Conservation (phyloP, 2,797 vertebrate species). For the Anabas testudineus region DNA sequence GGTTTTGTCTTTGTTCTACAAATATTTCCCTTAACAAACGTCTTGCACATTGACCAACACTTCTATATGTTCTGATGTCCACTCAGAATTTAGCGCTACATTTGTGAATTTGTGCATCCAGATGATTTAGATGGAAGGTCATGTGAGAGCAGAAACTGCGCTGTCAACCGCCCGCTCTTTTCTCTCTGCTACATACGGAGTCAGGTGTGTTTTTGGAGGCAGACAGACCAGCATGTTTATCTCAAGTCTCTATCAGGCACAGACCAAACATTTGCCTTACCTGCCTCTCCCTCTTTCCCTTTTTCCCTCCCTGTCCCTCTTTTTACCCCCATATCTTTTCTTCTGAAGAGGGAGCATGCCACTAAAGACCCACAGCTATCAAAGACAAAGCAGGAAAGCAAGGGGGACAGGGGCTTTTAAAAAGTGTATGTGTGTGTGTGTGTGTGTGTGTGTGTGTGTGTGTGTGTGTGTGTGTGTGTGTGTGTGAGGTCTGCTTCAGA, state of each 20-base stretch:
- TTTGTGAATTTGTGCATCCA: background rate
- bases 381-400: conserved; percentile 58
- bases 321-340: conserved; percentile 58
- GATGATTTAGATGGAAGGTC: background rate
- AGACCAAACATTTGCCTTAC: conserved; percentile 74
- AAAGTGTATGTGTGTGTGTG: conserved; percentile 25
- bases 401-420: conserved; percentile 39
- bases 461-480: conserved; percentile 23
- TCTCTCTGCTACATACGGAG: conserved; percentile 66
- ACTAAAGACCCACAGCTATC: conserved; percentile 57
- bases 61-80: background rate
- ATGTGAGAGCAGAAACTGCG: background rate
- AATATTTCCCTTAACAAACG: no score
- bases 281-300: conserved; percentile 40
- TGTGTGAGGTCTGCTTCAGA: conserved; percentile 24
- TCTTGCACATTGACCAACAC: background rate
- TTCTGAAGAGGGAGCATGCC: conserved; percentile 64
- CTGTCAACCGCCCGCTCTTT: background rate
- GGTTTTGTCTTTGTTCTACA: background rate
- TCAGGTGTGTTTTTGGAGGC: conserved; percentile 68
- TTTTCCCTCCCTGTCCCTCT: conserved; percentile 34
- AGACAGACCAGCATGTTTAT: conserved; percentile 68
- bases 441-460: conserved; percentile 30
- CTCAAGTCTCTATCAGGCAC: conserved; percentile 60
- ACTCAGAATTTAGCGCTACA: background rate